A percentile compares a stretch with the other conserved stretches of the same genome.
These are phyloP conservation scores for Esox masquinongy DNA, from an alignment of 2,797 vertebrate genomes.

Conservation along the genomic window DNA sequence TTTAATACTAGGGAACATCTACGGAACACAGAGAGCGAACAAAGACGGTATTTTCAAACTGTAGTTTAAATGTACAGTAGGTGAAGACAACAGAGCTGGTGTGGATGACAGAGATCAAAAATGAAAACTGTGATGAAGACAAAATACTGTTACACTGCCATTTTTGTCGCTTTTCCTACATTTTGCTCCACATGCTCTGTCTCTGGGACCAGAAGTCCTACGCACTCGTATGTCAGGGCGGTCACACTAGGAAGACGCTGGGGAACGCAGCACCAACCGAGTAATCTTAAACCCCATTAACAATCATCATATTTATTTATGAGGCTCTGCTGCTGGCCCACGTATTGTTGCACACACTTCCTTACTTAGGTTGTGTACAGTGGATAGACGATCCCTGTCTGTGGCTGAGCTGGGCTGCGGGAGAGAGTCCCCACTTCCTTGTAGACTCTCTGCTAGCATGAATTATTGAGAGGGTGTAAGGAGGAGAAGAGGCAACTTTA, in stretches of 20 bases:
- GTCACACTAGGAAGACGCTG: constrained; percentile 69
- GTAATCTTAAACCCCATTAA: constrained; percentile 85
- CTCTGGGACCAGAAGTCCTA: constrained; percentile 59
- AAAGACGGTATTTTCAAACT: background rate
- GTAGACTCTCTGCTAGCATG: constrained; percentile 66
- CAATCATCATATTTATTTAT: constrained; percentile 84
- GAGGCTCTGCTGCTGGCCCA: constrained; percentile 66
- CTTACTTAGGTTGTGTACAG: constrained; percentile 67
- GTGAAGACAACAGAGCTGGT: constrained; percentile 25
- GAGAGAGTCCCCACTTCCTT: constrained; percentile 68
- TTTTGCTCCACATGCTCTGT: constrained; percentile 72
- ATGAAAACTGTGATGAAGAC: constrained; percentile 42
- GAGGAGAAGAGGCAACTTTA: constrained; percentile 70
- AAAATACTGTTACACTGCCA: constrained; percentile 27
- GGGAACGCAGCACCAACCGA: constrained; percentile 61
- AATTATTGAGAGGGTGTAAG: constrained; percentile 78
- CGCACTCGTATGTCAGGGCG: constrained; percentile 65
- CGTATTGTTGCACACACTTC: constrained; percentile 74
- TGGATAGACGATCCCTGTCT: constrained; percentile 70
- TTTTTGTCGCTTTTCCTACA: constrained; percentile 62
- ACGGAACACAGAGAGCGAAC: background rate
- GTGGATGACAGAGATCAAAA: background rate
- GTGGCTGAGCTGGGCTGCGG: constrained; percentile 56
- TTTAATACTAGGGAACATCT: constrained; percentile 23
- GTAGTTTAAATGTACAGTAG: constrained; percentile 20